phyloP scores from a whole-genome alignment of 2,888 invertebrate genomes.

The Pyralis farinalis region DNA sequence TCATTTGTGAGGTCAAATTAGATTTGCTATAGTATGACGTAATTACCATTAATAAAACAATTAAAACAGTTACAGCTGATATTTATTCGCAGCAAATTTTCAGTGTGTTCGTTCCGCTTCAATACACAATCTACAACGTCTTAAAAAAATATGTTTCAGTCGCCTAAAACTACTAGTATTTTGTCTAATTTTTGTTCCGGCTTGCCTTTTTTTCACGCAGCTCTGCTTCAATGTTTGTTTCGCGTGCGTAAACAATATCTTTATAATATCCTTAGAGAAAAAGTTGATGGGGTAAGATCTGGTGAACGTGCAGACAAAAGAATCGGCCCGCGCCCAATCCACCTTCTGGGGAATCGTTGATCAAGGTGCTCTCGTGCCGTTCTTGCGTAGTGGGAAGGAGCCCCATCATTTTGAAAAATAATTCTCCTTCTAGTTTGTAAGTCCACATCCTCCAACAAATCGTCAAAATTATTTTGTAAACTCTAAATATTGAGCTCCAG shows the following conservation, averaged over 20 bases:
- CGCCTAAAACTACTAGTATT: conserved; percentile 1
- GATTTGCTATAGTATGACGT: no score
- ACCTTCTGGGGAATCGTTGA: conserved; percentile 4
- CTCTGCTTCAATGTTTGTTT: conserved; percentile 5
- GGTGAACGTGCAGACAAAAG: conserved; percentile 1
- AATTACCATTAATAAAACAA: no score
- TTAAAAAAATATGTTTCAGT: no score
- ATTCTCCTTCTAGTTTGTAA: conserved; percentile 7
- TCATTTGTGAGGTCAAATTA: no score
- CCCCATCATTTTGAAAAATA: conserved; percentile 14
- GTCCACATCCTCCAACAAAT: conserved; percentile 6
- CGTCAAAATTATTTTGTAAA: neutral
- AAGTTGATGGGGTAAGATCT: conserved; percentile 3
- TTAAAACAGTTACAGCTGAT: no score
- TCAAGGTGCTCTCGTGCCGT: conserved; percentile 2
- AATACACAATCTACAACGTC: conserved; percentile 3
- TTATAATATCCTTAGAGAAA: conserved; percentile 6
- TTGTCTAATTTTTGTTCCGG: conserved; percentile 4
- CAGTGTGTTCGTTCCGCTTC: conserved; percentile 2
- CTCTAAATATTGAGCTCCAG: no score
- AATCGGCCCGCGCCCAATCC: conserved; percentile 7
- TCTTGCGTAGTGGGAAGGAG: conserved; percentile 12
- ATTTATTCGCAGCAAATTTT: neutral
- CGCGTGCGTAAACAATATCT: neutral
- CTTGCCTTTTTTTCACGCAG: conserved; percentile 6